phyloP scores from a whole-genome alignment of 2,113 vertebrate genomes.

The Pithys albifrons region DNA sequence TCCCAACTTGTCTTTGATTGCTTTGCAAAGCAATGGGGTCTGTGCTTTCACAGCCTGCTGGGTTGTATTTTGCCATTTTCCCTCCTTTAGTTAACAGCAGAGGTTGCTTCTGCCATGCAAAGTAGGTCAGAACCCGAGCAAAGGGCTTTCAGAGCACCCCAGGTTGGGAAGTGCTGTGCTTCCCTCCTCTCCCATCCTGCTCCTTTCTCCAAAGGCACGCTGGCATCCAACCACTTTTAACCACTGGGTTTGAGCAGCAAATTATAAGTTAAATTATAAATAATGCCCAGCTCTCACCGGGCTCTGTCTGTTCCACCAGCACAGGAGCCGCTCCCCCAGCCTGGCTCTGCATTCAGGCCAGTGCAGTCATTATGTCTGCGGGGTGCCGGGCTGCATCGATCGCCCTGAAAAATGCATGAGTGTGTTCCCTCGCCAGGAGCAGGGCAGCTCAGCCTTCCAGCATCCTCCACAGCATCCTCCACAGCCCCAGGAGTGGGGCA shows the following conservation, averaged over 20 bases:
- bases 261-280: conserved; percentile 35
- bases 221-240: conserved; percentile 32
- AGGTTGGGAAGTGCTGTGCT: neutral
- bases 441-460: neutral
- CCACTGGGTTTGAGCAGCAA: neutral
- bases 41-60: neutral
- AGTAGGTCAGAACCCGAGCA: conserved; percentile 53
- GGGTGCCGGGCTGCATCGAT: neutral
- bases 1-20: conserved; percentile 46
- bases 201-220: conserved; percentile 18
- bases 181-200: neutral
- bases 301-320: neutral
- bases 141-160: neutral
- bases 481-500: rapidly evolving
- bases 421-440: neutral
- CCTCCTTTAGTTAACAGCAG: neutral
- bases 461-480: neutral
- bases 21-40: neutral
- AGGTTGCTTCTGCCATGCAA: conserved; percentile 34
- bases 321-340: neutral
- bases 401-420: neutral
- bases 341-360: neutral
- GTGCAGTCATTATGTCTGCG: neutral
- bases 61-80: neutral
- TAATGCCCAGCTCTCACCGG: neutral